Conservation (phyloP, 2,888 invertebrate genomes). For the Tortrix viridana region DNA sequence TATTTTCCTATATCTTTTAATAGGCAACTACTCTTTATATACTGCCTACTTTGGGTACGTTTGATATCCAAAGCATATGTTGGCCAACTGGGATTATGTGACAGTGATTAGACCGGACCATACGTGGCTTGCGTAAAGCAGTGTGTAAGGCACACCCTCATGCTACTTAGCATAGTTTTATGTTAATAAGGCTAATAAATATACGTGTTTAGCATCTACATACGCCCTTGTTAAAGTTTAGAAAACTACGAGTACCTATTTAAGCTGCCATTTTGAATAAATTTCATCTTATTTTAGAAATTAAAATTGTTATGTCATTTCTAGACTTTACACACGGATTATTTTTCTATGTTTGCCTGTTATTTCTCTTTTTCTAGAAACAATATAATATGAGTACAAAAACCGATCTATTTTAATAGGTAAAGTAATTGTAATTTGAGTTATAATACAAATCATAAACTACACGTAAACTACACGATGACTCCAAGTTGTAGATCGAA, state of each 20-base stretch:
- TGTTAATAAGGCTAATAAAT: not conserved
- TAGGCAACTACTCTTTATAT: constrained; percentile 6
- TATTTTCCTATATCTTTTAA: not conserved
- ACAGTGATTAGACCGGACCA: constrained; percentile 45
- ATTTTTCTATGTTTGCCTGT: too few relatives aligned
- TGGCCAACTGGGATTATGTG: constrained; percentile 40
- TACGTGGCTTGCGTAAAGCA: constrained; percentile 43
- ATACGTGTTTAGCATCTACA: not conserved
- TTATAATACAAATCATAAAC: not conserved
- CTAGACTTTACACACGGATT: too few relatives aligned
- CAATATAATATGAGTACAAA: too few relatives aligned
- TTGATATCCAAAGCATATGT: constrained; percentile 36
- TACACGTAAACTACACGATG: constrained; percentile 46
- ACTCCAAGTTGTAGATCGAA: constrained; percentile 56
- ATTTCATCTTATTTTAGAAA: too few relatives aligned
- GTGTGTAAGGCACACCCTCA: constrained; percentile 40
- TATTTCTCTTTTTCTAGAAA: too few relatives aligned
- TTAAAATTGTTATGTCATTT: too few relatives aligned
- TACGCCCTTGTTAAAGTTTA: not conserved
- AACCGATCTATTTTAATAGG: too few relatives aligned
- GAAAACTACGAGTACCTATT: too few relatives aligned
- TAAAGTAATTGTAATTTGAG: too few relatives aligned
- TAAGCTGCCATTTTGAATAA: too few relatives aligned
- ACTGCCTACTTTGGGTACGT: not conserved
- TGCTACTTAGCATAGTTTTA: constrained; percentile 5